phyloP scores from a whole-genome alignment of 37 sponge, comb jelly and placozoan species.

The Corticium candelabrum region DNA sequence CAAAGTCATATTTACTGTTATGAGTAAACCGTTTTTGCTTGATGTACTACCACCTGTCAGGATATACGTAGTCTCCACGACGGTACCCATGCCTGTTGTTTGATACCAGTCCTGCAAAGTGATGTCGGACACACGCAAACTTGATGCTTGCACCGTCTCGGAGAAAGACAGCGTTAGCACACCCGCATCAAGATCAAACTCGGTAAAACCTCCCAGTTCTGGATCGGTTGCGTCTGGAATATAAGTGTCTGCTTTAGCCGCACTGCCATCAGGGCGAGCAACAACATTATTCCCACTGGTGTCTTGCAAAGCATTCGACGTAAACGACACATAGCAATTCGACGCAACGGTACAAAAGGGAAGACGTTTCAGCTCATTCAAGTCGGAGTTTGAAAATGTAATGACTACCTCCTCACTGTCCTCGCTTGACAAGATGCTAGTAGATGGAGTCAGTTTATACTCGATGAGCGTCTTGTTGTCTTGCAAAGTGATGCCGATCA shows the following conservation, averaged over 20 bases:
- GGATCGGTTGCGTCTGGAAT: constrained; percentile 53
- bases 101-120: background rate
- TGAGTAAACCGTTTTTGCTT: background rate
- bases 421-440: background rate
- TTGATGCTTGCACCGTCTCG: constrained; percentile 28
- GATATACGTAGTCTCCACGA: background rate
- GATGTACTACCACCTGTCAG: constrained; percentile 24
- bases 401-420: background rate
- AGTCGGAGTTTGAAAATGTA: background rate
- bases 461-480: background rate
- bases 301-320: constrained; percentile 44
- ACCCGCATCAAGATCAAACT: constrained; percentile 33
- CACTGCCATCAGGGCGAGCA: constrained; percentile 9
- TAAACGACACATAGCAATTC: constrained; percentile 57
- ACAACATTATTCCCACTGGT: constrained; percentile 40
- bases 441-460: background rate
- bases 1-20: constrained; percentile 37
- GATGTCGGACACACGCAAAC: background rate
- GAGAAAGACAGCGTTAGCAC: constrained; percentile 45
- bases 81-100: no score
- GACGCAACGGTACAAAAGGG: constrained; percentile 38
- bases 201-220: constrained; percentile 25
- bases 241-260: constrained; percentile 29
- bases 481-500: background rate
- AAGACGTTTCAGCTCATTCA: background rate